phyloP scores from a whole-genome alignment of 2,888 invertebrate genomes.

The Nineta flava region DNA sequence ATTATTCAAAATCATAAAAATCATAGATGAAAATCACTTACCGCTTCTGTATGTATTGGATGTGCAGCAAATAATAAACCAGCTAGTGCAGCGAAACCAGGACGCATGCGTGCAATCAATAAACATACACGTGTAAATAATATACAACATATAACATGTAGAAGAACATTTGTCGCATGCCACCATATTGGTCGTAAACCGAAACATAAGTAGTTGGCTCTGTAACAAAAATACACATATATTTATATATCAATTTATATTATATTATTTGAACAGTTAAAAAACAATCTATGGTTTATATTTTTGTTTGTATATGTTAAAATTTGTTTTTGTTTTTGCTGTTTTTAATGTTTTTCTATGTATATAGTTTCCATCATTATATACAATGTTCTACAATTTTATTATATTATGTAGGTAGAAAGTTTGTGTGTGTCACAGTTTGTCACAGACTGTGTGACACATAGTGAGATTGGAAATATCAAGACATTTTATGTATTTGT shows the following conservation, averaged over 20 bases:
- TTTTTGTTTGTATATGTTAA: too few species aligned
- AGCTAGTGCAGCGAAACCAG: conserved; percentile 53
- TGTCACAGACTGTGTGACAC: too few species aligned
- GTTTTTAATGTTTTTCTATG: too few species aligned
- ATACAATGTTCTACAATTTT: too few species aligned
- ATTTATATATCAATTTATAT: background rate
- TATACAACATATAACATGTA: conserved; percentile 59
- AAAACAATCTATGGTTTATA: background rate
- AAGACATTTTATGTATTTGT: too few species aligned
- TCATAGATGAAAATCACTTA: conserved; percentile 33
- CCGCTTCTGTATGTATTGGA: conserved; percentile 81
- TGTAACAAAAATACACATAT: conserved; percentile 30
- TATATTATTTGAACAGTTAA: background rate
- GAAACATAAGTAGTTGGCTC: conserved; percentile 56
- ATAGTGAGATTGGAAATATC: too few species aligned
- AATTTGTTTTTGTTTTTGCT: too few species aligned
- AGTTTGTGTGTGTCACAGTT: too few species aligned
- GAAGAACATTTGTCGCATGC: conserved; percentile 60
- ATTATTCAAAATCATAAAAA: background rate
- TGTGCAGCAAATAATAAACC: conserved; percentile 70
- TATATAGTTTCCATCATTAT: too few species aligned
- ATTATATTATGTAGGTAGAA: too few species aligned
- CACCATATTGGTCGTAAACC: conserved; percentile 61
- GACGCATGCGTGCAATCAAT: conserved; percentile 48
- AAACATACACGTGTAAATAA: conserved; percentile 53